Evolutionary conservation across 1,140 invertebrate species (phyloP), one percentile per base, ranked within the genome.

Genomic region (Musca vetustissima): DNA sequence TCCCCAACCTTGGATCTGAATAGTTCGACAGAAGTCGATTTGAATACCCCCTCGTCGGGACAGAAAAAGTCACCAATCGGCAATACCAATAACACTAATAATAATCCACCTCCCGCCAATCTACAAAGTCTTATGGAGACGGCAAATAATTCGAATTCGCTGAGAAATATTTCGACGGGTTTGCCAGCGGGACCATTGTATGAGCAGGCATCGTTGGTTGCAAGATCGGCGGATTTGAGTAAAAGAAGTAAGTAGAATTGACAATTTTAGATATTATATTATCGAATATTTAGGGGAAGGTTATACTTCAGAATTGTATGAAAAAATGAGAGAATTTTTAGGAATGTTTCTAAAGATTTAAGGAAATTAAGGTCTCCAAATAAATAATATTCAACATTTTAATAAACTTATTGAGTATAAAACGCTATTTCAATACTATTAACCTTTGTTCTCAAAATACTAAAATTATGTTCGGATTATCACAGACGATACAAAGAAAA

Each of bases 1-100:
- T 81, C 79, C 36, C 79, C 79, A 36, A 81, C 79, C 9, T 71
- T 81, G 52, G 79, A 81, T 68, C 70, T 81, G 28, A 81, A 81
- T 43, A 81, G 76, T 69, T 81, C 79, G 15, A 59, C 77, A 2
- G 79, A 81, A 69, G 77, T 81, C 65, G 79, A 79, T 36, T 71
- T 69, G 17, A 52, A 43, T 70, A 75, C 24, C 15, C 48, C 25
- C n/a, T 28, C 65, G 24, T 50, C 65, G 14, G 32, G 48, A 9
- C 49, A 64, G 48, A 36, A 66, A 13, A 70, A 70, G 22, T 13
- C 55, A n/a, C 28, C 53, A 9, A 11, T 52, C 11, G 28, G 17
- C 47, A 48, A 28, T 19, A 57, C 0, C 48, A 68, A 25, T 48
- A 61, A 36, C 47, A 48, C 3, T 19, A 57, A 1, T 59, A 68